These are phyloP conservation scores for Cydia amplana DNA, from an alignment of 1,140 invertebrate genomes.

Conservation along the genomic window DNA sequence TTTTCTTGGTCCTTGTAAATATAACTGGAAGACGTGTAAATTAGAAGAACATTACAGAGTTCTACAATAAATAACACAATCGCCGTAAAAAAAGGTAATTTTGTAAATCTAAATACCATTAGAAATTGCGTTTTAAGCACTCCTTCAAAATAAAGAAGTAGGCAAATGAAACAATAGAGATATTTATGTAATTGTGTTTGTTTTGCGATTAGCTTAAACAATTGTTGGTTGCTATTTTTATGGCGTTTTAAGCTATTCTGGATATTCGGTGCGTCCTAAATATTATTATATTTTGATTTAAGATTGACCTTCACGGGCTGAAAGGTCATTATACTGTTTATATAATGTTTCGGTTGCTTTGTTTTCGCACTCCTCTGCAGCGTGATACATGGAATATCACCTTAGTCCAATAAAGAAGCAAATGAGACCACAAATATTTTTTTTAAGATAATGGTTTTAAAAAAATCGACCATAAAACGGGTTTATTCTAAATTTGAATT, in stretches of 20 bases:
- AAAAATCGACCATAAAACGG: background rate
- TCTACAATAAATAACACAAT: background rate
- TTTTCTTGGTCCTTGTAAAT: slow-evolving; percentile 47
- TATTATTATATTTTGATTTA: slow-evolving; percentile 18
- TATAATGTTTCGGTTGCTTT: slow-evolving; percentile 61
- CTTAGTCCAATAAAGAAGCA: slow-evolving; percentile 53
- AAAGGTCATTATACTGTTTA: slow-evolving; percentile 70
- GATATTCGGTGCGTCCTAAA: slow-evolving; percentile 19
- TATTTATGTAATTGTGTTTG: slow-evolving; percentile 35
- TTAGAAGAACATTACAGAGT: background rate
- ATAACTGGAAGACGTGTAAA: slow-evolving; percentile 36
- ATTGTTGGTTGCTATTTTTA: background rate
- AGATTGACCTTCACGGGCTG: slow-evolving; percentile 58
- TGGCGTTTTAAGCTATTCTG: slow-evolving; percentile 34
- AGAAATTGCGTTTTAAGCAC: slow-evolving; percentile 14
- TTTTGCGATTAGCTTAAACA: slow-evolving; percentile 13
- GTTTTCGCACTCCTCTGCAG: slow-evolving; percentile 43
- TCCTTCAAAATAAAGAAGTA: slow-evolving; percentile 8
- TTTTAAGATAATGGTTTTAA: background rate
- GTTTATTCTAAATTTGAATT: background rate
- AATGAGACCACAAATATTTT: background rate
- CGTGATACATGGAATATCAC: slow-evolving; percentile 33
- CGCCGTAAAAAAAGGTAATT: slow-evolving; percentile 5
- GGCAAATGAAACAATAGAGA: background rate
- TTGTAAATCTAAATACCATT: background rate